phyloP scores from a whole-genome alignment of 1,140 invertebrate genomes.

The Thaumetopoea pityocampa region DNA sequence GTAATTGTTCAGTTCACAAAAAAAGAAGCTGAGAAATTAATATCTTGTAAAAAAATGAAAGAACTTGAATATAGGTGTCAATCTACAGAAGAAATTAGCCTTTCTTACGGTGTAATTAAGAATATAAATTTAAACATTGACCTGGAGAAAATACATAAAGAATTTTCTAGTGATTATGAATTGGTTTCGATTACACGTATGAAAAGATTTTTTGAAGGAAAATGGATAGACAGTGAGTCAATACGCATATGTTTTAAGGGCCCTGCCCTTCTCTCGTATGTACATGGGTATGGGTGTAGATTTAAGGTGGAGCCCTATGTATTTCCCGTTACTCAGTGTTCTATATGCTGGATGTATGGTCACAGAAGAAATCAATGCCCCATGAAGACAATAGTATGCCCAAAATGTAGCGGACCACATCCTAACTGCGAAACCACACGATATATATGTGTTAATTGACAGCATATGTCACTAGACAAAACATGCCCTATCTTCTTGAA shows the following conservation, averaged over 20 bases:
- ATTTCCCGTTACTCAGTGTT: constrained; percentile 33
- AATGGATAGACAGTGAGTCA: constrained; percentile 15
- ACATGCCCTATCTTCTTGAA: constrained; percentile 23
- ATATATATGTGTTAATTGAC: constrained; percentile 27
- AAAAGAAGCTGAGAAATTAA: constrained; percentile 3
- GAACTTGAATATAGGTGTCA: not conserved
- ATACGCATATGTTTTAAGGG: constrained; percentile 23
- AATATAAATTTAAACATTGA: constrained; percentile 16
- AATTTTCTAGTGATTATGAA: not conserved
- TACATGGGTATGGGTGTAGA: constrained; percentile 16
- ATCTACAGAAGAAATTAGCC: not conserved
- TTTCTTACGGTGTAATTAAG: constrained; percentile 21
- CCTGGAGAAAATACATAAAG: constrained; percentile 20
- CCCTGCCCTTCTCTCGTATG: constrained; percentile 6
- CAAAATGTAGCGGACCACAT: constrained; percentile 29
- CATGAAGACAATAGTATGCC: constrained; percentile 21
- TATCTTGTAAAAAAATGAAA: not conserved
- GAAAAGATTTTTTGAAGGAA: constrained; percentile 2
- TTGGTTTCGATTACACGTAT: constrained; percentile 11
- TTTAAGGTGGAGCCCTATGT: constrained; percentile 24
- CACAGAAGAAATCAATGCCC: constrained; percentile 21
- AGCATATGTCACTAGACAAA: constrained; percentile 23
- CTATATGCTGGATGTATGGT: constrained; percentile 29
- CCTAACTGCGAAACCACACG: constrained; percentile 22
- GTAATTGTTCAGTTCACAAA: constrained; percentile 5